These are phyloP conservation scores for Sebastolobus alascanus DNA, from an alignment of 2,797 vertebrate species.

Conservation along the genomic window DNA sequence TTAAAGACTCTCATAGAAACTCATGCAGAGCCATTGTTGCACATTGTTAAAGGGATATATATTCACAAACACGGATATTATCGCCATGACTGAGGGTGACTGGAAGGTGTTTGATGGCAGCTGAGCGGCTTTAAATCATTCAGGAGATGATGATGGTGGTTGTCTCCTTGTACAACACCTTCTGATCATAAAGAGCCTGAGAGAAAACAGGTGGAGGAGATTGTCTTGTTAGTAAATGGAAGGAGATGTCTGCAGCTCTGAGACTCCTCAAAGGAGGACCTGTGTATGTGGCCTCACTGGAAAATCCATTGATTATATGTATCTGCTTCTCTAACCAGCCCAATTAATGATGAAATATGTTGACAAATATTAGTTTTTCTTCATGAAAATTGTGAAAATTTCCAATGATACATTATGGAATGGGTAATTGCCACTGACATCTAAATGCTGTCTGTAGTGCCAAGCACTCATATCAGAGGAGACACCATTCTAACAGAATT, in stretches of 20 bases:
- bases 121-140: conserved; percentile 60
- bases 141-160: conserved; percentile 37
- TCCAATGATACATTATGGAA: background rate
- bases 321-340: background rate
- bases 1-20: conserved; percentile 14
- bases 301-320: background rate
- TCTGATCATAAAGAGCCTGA: conserved; percentile 45
- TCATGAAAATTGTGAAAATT: background rate
- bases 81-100: conserved; percentile 27
- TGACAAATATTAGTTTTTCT: background rate
- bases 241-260: conserved; percentile 16
- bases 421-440: background rate
- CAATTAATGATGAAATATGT: background rate
- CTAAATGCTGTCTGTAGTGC: background rate
- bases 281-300: background rate
- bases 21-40: conserved; percentile 11
- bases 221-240: conserved; percentile 40
- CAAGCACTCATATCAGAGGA: background rate
- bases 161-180: conserved; percentile 36
- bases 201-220: conserved; percentile 33
- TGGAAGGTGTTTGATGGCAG: conserved; percentile 49
- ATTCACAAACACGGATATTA: conserved; percentile 41
- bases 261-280: conserved; percentile 22
- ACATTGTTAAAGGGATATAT: conserved; percentile 31
- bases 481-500: conserved; percentile 1